Percentiles rank a stretch among this genome's conserved stretches.
These are phyloP conservation scores for Incurvaria masculella DNA, from an alignment of 2,888 invertebrate species.

Conservation along the genomic window DNA sequence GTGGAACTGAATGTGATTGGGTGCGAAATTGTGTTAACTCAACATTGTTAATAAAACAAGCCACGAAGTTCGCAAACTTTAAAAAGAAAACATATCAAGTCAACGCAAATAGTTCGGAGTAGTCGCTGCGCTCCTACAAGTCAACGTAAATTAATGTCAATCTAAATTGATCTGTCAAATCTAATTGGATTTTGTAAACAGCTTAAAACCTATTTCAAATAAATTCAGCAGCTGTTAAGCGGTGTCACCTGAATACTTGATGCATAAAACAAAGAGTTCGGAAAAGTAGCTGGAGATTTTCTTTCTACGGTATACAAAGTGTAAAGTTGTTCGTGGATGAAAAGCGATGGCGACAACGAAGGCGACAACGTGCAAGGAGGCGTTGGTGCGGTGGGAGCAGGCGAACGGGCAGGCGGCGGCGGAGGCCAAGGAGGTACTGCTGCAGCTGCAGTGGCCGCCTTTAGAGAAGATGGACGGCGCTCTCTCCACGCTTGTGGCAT, in stretches of 20 bases:
- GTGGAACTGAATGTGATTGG: no score
- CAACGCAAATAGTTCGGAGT: no score
- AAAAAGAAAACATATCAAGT: no score
- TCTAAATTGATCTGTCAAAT: background rate
- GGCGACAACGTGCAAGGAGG: slow-evolving; percentile 76
- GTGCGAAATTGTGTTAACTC: no score
- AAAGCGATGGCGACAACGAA: slow-evolving; percentile 41
- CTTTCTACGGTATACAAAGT: background rate
- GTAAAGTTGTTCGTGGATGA: slow-evolving; percentile 22
- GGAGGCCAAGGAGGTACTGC: slow-evolving; percentile 70
- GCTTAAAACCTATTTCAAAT: background rate
- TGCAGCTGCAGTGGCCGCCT: slow-evolving; percentile 89
- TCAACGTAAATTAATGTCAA: background rate
- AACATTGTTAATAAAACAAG: no score
- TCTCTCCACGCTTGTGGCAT: slow-evolving; percentile 69
- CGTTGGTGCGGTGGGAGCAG: slow-evolving; percentile 84
- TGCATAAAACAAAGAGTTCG: background rate
- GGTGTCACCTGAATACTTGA: background rate
- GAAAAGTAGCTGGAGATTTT: no score
- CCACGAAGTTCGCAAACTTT: no score
- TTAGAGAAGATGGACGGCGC: slow-evolving; percentile 94
- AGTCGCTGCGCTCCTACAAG: no score
- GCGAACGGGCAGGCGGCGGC: slow-evolving; percentile 59
- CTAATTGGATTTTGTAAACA: background rate
- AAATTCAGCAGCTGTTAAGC: background rate